These are phyloP conservation scores for Peromyscus melanophrys DNA, from an alignment of 2,797 vertebrate species.

Conservation along the genomic window DNA sequence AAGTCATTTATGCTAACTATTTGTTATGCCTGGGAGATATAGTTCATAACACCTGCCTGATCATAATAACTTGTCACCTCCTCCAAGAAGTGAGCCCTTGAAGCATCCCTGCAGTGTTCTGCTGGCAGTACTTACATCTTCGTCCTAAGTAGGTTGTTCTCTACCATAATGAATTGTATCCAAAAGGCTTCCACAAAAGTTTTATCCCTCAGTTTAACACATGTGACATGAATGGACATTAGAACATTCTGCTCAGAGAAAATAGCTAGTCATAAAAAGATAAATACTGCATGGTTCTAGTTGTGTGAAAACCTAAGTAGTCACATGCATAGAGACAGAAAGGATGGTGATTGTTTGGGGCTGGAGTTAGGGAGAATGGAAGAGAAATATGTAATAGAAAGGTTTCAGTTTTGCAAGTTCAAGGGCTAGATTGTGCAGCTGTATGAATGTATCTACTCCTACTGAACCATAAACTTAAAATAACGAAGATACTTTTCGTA, in stretches of 20 bases:
- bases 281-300: background rate
- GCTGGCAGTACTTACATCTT: background rate
- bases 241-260: conserved; percentile 20
- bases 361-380: background rate
- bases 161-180: background rate
- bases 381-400: conserved; percentile 11
- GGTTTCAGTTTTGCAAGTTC: conserved; percentile 53
- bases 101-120: background rate
- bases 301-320: background rate
- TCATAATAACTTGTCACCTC: background rate
- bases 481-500: background rate
- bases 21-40: background rate
- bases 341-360: background rate
- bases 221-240: background rate
- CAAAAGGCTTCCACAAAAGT: background rate
- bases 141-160: conserved; percentile 2
- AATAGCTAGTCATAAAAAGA: conserved; percentile 7
- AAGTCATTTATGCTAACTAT: background rate
- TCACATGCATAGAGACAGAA: conserved; percentile 30
- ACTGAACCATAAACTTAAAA: conserved; percentile 38
- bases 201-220: background rate
- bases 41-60: background rate
- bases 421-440: background rate
- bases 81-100: conserved; percentile 24
- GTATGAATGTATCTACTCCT: background rate